These are phyloP conservation scores for Pteria penguin DNA, from an alignment of 2,888 invertebrate genomes.

Conservation along the genomic window DNA sequence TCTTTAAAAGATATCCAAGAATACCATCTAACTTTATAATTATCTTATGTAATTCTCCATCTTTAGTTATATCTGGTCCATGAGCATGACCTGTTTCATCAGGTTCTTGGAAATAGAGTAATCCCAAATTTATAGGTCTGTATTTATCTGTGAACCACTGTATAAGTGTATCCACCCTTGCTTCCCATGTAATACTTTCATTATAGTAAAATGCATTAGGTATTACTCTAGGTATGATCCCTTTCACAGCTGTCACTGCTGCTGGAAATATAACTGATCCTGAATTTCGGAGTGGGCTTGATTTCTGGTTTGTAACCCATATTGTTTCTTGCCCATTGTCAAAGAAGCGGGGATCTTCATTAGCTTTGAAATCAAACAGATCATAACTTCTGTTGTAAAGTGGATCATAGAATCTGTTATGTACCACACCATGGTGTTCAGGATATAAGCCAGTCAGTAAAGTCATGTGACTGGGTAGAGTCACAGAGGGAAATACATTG, in stretches of 20 bases:
- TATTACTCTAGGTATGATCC: conserved; percentile 61
- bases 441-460: conserved; percentile 84
- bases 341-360: conserved; percentile 81
- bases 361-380: conserved; percentile 37
- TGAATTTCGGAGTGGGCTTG: conserved; percentile 82
- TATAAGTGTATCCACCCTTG: conserved; percentile 63
- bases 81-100: conserved; percentile 84
- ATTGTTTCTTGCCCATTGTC: conserved; percentile 76
- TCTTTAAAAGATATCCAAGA: conserved; percentile 81
- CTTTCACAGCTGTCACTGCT: conserved; percentile 81
- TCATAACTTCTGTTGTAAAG: conserved; percentile 58
- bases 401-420: conserved; percentile 84
- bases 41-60: conserved; percentile 78
- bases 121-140: conserved; percentile 85
- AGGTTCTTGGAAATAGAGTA: conserved; percentile 87
- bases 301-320: conserved; percentile 82
- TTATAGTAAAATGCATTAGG: conserved; percentile 75
- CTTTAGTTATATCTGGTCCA: conserved; percentile 79
- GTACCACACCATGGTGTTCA: conserved; percentile 86
- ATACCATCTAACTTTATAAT: conserved; percentile 81
- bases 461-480: conserved; percentile 87
- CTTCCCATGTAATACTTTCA: conserved; percentile 64
- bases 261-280: conserved; percentile 88
- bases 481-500: conserved; percentile 83
- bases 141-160: conserved; percentile 67